These are phyloP conservation scores for Meandrina meandrites DNA, from an alignment of 92 coral and sea anemone species.

Conservation along the genomic window DNA sequence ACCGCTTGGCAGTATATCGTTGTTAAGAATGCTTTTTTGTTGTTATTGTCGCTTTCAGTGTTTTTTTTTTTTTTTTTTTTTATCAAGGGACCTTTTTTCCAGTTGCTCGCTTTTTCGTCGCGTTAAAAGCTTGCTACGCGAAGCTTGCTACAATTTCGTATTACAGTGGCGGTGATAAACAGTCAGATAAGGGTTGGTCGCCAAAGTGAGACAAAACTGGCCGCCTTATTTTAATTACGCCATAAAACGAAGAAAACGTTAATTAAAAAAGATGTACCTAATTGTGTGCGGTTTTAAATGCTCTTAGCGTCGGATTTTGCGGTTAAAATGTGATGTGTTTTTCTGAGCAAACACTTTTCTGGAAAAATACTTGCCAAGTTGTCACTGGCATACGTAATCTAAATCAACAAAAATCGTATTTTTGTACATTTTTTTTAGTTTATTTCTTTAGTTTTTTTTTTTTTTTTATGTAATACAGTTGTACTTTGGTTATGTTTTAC, in stretches of 20 bases:
- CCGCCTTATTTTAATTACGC: neutral
- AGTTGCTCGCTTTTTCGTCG: neutral
- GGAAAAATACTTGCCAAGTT: neutral
- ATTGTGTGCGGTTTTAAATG: constrained; percentile 4
- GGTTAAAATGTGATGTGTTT: neutral
- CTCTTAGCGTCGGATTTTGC: neutral
- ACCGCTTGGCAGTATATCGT: neutral
- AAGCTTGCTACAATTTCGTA: neutral
- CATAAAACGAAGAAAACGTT: neutral
- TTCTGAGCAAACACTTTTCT: neutral
- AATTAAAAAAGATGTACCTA: neutral
- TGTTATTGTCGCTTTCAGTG: neutral
- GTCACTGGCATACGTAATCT: neutral
- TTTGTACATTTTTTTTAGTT: neutral
- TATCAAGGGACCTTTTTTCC: neutral
- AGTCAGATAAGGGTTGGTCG: neutral
- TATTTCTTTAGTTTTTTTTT: too few species aligned
- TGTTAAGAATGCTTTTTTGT: neutral
- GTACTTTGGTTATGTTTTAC: neutral
- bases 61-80: neutral
- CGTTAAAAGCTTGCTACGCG: neutral
- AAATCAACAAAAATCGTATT: neutral
- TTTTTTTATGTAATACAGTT: neutral
- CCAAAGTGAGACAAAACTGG: neutral
- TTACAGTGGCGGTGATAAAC: too few species aligned